Conservation (phyloP, 2,797 vertebrate genomes). For the Liparis tanakae region DNA sequence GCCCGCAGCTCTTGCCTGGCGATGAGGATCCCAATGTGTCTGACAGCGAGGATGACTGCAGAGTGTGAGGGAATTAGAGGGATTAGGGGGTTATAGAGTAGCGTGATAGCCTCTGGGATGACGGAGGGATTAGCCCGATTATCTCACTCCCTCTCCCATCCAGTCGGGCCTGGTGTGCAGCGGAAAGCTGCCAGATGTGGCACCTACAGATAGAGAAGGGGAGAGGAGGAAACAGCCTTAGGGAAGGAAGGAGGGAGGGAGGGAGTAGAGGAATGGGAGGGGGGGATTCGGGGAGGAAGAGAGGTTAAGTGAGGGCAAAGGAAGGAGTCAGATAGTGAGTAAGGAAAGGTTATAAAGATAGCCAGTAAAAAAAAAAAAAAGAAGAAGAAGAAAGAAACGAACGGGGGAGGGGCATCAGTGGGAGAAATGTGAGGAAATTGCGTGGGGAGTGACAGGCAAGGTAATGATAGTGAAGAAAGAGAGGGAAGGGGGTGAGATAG, state of each 20-base stretch:
- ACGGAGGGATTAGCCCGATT: slow-evolving; percentile 87
- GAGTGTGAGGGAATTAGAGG: slow-evolving; percentile 86
- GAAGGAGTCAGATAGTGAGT: slow-evolving; percentile 19
- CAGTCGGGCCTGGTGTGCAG: slow-evolving; percentile 74
- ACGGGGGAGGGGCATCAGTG: neutral
- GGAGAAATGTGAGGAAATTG: slow-evolving; percentile 58
- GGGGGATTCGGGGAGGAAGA: neutral
- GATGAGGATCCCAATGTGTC: slow-evolving; percentile 84
- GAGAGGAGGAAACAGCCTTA: slow-evolving; percentile 59
- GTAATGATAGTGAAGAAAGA: slow-evolving; percentile 66
- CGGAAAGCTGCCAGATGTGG: slow-evolving; percentile 82
- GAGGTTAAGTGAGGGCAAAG: slow-evolving; percentile 28
- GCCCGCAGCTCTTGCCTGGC: slow-evolving; percentile 68
- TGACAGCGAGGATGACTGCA: slow-evolving; percentile 81
- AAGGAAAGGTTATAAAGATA: slow-evolving; percentile 53
- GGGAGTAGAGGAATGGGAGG: neutral
- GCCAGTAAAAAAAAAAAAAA: slow-evolving; percentile 16
- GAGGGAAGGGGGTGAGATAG: slow-evolving; percentile 52
- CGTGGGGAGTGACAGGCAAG: slow-evolving; percentile 63
- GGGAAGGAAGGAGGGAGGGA: slow-evolving; percentile 29
- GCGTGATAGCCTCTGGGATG: slow-evolving; percentile 86
- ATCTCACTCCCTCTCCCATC: slow-evolving; percentile 74
- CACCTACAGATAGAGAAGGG: slow-evolving; percentile 74
- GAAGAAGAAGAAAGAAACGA: no score
- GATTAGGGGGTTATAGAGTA: slow-evolving; percentile 87